These are phyloP conservation scores for Hemibagrus wyckioides DNA, from an alignment of 2,113 vertebrate species.

Conservation along the genomic window DNA sequence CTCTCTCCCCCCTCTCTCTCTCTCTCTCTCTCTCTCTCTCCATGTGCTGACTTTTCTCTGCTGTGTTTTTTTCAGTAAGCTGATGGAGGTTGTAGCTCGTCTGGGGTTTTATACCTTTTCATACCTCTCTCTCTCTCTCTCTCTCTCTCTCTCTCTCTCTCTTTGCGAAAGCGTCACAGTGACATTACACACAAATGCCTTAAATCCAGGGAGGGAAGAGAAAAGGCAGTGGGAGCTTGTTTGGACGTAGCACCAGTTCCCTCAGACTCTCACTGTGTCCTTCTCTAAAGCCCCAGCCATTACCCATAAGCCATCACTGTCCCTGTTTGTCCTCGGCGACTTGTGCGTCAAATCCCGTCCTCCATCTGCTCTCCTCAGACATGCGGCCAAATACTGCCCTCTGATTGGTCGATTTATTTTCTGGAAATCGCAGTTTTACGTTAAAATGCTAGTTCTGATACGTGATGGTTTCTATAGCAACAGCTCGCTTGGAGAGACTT, in stretches of 20 bases:
- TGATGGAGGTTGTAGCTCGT: conserved; percentile 64
- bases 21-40: too few relatives aligned
- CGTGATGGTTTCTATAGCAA: not conserved
- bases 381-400: not conserved
- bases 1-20: too few relatives aligned
- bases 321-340: not conserved
- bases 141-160: too few relatives aligned
- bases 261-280: not conserved
- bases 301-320: conserved; percentile 26
- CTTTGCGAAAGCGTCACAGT: conserved; percentile 35
- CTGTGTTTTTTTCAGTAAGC: conserved; percentile 26
- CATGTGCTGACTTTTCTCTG: conserved; percentile 54
- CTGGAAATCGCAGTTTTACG: not conserved
- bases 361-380: conserved; percentile 17
- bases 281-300: conserved; percentile 30
- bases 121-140: conserved; percentile 36
- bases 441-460: not conserved
- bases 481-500: not conserved
- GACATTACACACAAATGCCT: conserved; percentile 51
- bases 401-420: not conserved
- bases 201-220: conserved; percentile 31
- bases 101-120: conserved; percentile 61
- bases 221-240: not conserved
- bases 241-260: not conserved
- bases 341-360: conserved; percentile 20